phyloP scores from a whole-genome alignment of 1,140 invertebrate genomes.

The Trachelipus rathkii region DNA sequence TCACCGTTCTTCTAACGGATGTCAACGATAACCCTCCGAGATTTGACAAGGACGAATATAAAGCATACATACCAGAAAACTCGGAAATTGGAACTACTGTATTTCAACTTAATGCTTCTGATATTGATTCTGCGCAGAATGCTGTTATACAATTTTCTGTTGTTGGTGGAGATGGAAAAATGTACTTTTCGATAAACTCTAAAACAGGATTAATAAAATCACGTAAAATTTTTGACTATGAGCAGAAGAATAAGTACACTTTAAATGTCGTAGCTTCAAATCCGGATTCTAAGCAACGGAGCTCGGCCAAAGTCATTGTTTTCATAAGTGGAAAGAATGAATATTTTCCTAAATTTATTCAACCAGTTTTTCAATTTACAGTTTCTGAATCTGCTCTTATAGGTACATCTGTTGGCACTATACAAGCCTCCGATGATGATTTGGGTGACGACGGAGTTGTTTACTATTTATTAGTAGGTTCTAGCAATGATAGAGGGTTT shows the following conservation, averaged over 20 bases:
- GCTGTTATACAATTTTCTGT: slow-evolving; percentile 82
- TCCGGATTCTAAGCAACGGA: slow-evolving; percentile 75
- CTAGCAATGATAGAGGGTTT: slow-evolving; percentile 88
- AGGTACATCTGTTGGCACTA: slow-evolving; percentile 75
- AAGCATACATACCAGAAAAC: slow-evolving; percentile 79
- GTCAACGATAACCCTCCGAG: slow-evolving; percentile 84
- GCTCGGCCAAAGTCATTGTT: slow-evolving; percentile 66
- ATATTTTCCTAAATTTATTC: slow-evolving; percentile 83
- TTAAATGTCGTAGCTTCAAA: slow-evolving; percentile 76
- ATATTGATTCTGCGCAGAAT: slow-evolving; percentile 87
- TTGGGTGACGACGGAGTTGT: slow-evolving; percentile 85
- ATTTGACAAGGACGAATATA: slow-evolving; percentile 71
- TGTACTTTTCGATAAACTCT: slow-evolving; percentile 70
- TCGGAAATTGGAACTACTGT: slow-evolving; percentile 69
- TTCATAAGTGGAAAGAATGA: slow-evolving; percentile 87
- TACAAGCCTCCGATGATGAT: slow-evolving; percentile 87
- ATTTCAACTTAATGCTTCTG: slow-evolving; percentile 69
- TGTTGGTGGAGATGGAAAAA: slow-evolving; percentile 68
- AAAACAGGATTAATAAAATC: slow-evolving; percentile 72
- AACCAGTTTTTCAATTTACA: slow-evolving; percentile 86
- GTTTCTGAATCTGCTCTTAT: slow-evolving; percentile 87
- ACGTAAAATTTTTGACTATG: slow-evolving; percentile 78
- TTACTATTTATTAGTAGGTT: slow-evolving; percentile 86
- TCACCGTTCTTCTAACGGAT: slow-evolving; percentile 81
- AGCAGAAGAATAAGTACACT: slow-evolving; percentile 70